These are phyloP conservation scores for Macrobrachium nipponense DNA, from an alignment of 1,140 invertebrate genomes.

Conservation along the genomic window DNA sequence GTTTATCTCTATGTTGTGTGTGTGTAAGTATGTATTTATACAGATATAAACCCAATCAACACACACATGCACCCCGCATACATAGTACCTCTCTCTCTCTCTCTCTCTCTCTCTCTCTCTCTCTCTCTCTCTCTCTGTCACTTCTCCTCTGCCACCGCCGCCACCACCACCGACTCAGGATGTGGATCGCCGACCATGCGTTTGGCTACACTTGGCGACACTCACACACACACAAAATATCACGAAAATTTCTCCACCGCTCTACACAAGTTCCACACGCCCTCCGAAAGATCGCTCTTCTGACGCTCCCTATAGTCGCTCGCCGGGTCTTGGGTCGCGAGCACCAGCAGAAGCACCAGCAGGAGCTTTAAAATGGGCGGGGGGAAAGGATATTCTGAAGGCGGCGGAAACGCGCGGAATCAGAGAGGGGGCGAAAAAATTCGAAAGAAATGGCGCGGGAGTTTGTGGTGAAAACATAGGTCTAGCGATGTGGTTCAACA, in stretches of 20 bases:
- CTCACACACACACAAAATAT: constrained; percentile 53
- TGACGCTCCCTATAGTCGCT: constrained; percentile 30
- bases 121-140: not conserved
- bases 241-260: constrained; percentile 34
- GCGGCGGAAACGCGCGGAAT: too few relatives aligned
- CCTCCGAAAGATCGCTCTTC: not conserved
- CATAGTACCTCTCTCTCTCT: not conserved
- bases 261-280: constrained; percentile 25
- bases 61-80: constrained; percentile 8
- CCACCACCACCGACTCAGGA: constrained; percentile 29
- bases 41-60: not conserved
- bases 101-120: not conserved
- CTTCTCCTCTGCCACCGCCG: not conserved
- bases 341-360: constrained; percentile 28
- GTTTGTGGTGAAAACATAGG: too few relatives aligned
- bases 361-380: not conserved
- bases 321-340: constrained; percentile 33
- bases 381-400: too few relatives aligned
- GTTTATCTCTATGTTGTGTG: too few relatives aligned
- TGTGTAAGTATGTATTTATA: too few relatives aligned
- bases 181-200: constrained; percentile 58
- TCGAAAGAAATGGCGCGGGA: too few relatives aligned
- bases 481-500: too few relatives aligned
- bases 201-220: constrained; percentile 54
- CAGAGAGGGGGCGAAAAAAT: too few relatives aligned